These are phyloP conservation scores for Apocrypta bakeri DNA, from an alignment of 1,140 invertebrate species.

Conservation along the genomic window DNA sequence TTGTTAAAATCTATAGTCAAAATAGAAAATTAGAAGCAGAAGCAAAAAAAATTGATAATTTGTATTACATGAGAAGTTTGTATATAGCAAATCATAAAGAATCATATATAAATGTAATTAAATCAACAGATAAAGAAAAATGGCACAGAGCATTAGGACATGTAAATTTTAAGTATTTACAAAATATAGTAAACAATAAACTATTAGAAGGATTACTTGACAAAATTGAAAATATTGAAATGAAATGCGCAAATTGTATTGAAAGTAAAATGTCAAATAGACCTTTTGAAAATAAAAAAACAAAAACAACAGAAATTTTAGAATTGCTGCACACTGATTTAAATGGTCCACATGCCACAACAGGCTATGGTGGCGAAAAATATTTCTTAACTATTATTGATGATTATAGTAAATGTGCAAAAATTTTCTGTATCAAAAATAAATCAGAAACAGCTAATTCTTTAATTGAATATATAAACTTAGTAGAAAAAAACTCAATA, in stretches of 20 bases:
- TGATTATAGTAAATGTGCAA: slow-evolving; percentile 21
- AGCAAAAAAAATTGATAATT: neutral
- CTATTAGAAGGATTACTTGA: slow-evolving; percentile 9
- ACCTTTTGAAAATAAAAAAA: slow-evolving; percentile 13
- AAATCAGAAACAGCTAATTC: neutral
- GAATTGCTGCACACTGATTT: slow-evolving; percentile 5
- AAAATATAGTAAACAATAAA: slow-evolving; percentile 13
- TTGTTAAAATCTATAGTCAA: slow-evolving; percentile 23
- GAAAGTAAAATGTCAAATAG: slow-evolving; percentile 17
- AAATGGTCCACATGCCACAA: slow-evolving; percentile 1
- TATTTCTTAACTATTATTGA: slow-evolving; percentile 24
- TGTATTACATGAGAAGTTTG: neutral
- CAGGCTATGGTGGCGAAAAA: slow-evolving; percentile 10
- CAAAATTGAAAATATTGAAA: slow-evolving; percentile 21
- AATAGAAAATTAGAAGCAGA: slow-evolving; percentile 22
- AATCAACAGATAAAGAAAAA: too few relatives aligned
- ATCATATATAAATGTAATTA: too few relatives aligned
- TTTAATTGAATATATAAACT: neutral
- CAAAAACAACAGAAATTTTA: slow-evolving; percentile 6
- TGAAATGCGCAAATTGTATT: slow-evolving; percentile 29
- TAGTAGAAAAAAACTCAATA: too few relatives aligned
- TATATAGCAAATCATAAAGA: neutral
- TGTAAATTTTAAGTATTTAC: slow-evolving; percentile 36
- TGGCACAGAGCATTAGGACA: slow-evolving; percentile 6
- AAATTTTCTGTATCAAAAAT: slow-evolving; percentile 8